phyloP scores from a whole-genome alignment of 2,888 invertebrate species.

The Caenorhabditis wallacei region DNA sequence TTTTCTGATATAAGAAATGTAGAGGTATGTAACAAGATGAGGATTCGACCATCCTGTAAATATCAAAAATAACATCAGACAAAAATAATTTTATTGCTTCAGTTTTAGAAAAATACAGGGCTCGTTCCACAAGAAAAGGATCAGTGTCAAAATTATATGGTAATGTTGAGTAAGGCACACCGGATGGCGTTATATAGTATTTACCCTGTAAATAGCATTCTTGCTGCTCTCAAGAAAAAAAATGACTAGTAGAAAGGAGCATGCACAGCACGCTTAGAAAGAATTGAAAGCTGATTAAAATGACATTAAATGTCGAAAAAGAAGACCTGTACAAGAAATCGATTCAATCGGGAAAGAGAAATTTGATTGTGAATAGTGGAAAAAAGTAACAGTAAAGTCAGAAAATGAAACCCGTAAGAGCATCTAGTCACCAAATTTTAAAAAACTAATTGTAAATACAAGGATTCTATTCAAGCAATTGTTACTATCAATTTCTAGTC shows the following conservation, averaged over 20 bases:
- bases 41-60: too few relatives aligned
- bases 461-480: constrained; percentile 10
- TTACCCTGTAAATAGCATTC: constrained; percentile 23
- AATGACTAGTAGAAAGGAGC: constrained; percentile 13
- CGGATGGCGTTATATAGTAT: constrained; percentile 9
- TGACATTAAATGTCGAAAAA: constrained; percentile 41
- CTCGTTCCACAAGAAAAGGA: neutral
- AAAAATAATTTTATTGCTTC: neutral
- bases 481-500: constrained; percentile 8
- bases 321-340: constrained; percentile 27
- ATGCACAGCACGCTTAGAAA: constrained; percentile 47
- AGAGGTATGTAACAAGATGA: too few relatives aligned
- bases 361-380: constrained; percentile 34
- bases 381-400: neutral
- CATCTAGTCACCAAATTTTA: constrained; percentile 1
- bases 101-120: neutral
- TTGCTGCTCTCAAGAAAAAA: neutral
- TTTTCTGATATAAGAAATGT: too few relatives aligned
- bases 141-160: neutral
- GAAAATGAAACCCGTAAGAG: constrained; percentile 27
- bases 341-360: constrained; percentile 25
- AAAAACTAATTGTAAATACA: constrained; percentile 16
- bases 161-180: constrained; percentile 12
- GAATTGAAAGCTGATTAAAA: neutral
- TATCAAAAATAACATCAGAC: too few relatives aligned